Evolutionary conservation across 2,113 vertebrate species (phyloP).

Genomic region (Eublepharis macularius): DNA sequence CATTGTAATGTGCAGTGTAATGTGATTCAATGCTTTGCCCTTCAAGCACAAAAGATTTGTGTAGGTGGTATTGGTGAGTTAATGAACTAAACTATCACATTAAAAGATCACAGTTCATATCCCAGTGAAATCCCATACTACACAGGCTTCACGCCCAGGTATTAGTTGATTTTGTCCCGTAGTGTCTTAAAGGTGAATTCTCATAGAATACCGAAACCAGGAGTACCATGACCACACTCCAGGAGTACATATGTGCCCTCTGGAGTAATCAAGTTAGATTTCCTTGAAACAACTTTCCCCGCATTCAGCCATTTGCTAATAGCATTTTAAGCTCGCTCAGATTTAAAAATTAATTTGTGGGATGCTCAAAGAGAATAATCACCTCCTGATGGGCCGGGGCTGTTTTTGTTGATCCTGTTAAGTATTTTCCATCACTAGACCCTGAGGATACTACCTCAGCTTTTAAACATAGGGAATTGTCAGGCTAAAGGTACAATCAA

Average conservation of each 20-base stretch:
- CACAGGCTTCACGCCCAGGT: conserved; percentile 40
- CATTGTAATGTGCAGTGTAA: conserved; percentile 36
- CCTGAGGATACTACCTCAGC: too few species aligned
- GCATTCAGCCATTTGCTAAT: not conserved
- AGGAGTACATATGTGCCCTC: not conserved
- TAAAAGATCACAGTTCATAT: conserved; percentile 59
- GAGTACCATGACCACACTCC: not conserved
- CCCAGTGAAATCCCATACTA: conserved; percentile 3
- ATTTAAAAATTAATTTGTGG: conserved; percentile 9
- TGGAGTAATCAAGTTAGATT: not conserved
- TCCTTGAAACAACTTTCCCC: not conserved
- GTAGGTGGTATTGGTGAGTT: conserved; percentile 42
- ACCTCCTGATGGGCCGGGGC: not conserved
- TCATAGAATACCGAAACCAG: not conserved
- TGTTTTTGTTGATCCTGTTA: not conserved
- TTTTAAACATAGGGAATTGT: not conserved
- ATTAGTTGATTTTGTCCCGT: conserved; percentile 33
- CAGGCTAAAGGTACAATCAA: not conserved
- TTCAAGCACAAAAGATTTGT: conserved; percentile 57
- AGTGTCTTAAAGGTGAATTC: conserved; percentile 14
- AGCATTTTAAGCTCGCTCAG: not conserved
- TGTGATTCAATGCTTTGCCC: conserved; percentile 52
- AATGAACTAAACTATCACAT: conserved; percentile 62
- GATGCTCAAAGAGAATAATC: not conserved
- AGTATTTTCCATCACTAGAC: not conserved